Evolutionary conservation across 1,140 invertebrate species (phyloP), one percentile per base, ranked within the genome.

Genomic region (Euborellia annulipes): DNA sequence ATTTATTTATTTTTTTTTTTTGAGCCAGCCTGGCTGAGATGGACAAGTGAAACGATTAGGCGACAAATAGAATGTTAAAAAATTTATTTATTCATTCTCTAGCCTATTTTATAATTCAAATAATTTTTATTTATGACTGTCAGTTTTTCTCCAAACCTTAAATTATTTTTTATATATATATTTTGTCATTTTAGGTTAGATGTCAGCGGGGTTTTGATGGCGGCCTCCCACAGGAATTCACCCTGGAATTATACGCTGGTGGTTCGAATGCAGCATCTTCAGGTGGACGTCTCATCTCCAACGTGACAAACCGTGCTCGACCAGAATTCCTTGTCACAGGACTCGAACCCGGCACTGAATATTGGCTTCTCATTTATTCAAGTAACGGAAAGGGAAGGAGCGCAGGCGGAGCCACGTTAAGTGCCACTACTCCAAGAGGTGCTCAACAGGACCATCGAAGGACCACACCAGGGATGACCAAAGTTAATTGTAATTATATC

Each of bases 381-480:
- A 63, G 64, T 42, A 76, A 76, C 51, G 61, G 62, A 3, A 73
- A 73, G 56, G 73, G 73, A 22, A 62, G 66, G 50, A 66, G 65
- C 43, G 53, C 58, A 21, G 43, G 55, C 1, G 51, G 60, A 16
- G 55, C 59, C 3, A 40, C 36, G 2, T 23, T 46, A n/a, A 19
- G 36, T 11, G 37, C 37, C 3, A 36, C 38, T 2, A 50, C 49
- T 7, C 41, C 43, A 0, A 23, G 38, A 9, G 30, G 37, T 9
- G 18, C 27, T 1, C 36, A 38, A 1, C 49, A 50, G 14, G 45
- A 47, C 14, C 49, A 47, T 11, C 39, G 49, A 20, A 27, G 49
- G 20, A 45, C 41, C 1, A 37, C 41, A 16, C 27, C 27, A 36
- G 14, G 19, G 13, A 8, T 13, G 13, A 39, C 16, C 8, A 16